Conservation (phyloP, 2,113 vertebrate species). For the Hippopotamus amphibius region DNA sequence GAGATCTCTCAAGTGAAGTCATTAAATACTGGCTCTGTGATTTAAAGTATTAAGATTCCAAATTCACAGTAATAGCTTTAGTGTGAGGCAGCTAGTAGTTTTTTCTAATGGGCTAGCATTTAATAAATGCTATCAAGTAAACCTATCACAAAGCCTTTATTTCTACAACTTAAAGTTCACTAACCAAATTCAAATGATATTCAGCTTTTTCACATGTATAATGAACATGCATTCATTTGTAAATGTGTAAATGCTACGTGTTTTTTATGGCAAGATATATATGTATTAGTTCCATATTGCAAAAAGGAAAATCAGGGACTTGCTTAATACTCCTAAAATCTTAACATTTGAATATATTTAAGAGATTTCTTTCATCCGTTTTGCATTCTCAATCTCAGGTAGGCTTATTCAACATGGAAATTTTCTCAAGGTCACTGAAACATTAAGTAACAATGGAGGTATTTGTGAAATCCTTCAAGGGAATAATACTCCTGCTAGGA, state of each 20-base stretch:
- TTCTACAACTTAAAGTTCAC: constrained; percentile 49
- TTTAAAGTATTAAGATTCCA: constrained; percentile 37
- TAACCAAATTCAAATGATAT: constrained; percentile 11
- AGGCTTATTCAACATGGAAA: background rate
- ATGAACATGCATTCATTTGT: background rate
- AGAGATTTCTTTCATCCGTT: background rate
- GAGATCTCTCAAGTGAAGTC: background rate
- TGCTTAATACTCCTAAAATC: constrained; percentile 19
- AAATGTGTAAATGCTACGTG: background rate
- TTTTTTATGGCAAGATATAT: background rate
- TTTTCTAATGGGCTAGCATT: constrained; percentile 38
- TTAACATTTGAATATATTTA: constrained; percentile 2
- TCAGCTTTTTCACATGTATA: background rate
- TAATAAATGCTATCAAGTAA: constrained; percentile 56
- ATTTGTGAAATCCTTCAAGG: background rate
- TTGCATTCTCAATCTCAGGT: constrained; percentile 39
- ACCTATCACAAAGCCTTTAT: constrained; percentile 4
- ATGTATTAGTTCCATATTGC: background rate
- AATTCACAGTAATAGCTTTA: constrained; percentile 39
- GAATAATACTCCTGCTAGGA: background rate
- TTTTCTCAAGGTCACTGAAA: background rate
- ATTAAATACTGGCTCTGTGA: constrained; percentile 30
- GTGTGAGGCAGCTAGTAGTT: background rate
- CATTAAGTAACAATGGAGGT: background rate
- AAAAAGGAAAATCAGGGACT: background rate